Percentiles rank a stretch among this genome's conserved stretches.
Evolutionary conservation across 1,140 invertebrate species (phyloP).

Genomic region (Lucilia sericata): DNA sequence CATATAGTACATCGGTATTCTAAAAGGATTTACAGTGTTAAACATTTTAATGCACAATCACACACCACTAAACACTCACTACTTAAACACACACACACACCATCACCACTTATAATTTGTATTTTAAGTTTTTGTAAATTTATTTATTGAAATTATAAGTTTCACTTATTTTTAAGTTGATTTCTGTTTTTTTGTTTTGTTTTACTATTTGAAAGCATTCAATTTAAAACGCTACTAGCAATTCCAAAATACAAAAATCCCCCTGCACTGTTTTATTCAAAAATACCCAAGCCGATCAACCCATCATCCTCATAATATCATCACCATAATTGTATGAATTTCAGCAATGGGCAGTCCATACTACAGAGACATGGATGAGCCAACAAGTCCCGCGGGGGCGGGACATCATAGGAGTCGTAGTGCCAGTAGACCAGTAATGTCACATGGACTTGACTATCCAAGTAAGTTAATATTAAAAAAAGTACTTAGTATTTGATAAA

Average conservation of each 20-base stretch:
- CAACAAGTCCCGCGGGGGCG: slow-evolving; percentile 78
- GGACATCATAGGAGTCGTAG: slow-evolving; percentile 75
- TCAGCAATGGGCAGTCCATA: slow-evolving; percentile 74
- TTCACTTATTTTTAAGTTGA: slow-evolving; percentile 37
- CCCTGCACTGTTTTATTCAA: slow-evolving; percentile 62
- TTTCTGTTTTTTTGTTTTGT: slow-evolving; percentile 14
- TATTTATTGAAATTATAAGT: slow-evolving; percentile 33
- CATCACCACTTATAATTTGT: slow-evolving; percentile 7
- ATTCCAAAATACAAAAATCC: slow-evolving; percentile 52
- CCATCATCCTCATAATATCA: slow-evolving; percentile 70
- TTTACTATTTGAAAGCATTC: slow-evolving; percentile 48
- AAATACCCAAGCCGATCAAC: slow-evolving; percentile 72
- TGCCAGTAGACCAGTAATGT: slow-evolving; percentile 71
- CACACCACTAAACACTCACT: not conserved
- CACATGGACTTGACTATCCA: slow-evolving; percentile 69
- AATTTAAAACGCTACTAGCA: slow-evolving; percentile 48
- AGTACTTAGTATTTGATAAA: no score
- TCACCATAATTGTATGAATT: slow-evolving; percentile 70
- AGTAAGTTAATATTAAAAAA: slow-evolving; percentile 54
- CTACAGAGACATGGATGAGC: slow-evolving; percentile 80
- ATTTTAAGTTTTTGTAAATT: slow-evolving; percentile 41
- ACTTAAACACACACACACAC: no score
- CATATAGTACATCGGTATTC: no score
- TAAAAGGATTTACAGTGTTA: no score
- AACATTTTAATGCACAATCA: no score